These are phyloP conservation scores for Semaprochilodus insignis DNA, from an alignment of 2,797 vertebrate genomes.

Conservation along the genomic window DNA sequence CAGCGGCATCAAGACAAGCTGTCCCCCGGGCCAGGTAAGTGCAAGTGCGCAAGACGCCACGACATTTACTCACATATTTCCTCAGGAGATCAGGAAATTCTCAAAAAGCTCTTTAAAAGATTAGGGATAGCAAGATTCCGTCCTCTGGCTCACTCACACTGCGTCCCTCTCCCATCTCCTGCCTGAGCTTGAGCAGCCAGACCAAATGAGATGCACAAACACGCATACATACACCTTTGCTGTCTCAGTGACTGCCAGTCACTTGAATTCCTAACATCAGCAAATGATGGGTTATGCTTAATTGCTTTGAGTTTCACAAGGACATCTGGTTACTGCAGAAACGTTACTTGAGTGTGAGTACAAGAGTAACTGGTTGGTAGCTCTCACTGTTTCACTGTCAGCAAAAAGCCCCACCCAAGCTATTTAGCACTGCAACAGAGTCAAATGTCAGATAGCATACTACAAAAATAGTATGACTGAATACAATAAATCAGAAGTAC, in stretches of 20 bases:
- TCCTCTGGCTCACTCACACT: background rate
- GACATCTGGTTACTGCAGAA: no score
- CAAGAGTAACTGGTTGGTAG: no score
- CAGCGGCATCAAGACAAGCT: background rate
- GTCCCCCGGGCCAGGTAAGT: background rate
- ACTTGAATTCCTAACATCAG: slow-evolving; percentile 40
- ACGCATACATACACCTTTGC: slow-evolving; percentile 18
- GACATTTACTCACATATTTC: background rate
- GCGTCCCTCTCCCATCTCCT: background rate
- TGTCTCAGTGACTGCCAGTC: slow-evolving; percentile 20
- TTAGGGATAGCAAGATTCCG: background rate
- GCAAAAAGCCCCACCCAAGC: no score
- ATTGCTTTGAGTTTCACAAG: no score
- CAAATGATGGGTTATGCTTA: background rate
- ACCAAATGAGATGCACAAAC: no score
- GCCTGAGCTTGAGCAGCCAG: background rate
- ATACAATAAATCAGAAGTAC: no score
- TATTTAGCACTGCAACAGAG: no score
- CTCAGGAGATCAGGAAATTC: background rate
- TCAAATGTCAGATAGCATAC: no score
- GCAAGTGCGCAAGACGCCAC: background rate
- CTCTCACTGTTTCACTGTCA: no score
- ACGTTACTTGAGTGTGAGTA: no score
- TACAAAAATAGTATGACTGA: no score
- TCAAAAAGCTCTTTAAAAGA: slow-evolving; percentile 7